Percentiles rank a stretch among this genome's conserved stretches.
Evolutionary conservation across 2,888 invertebrate species (phyloP).

Genomic region (Polyommatus iphigenia): DNA sequence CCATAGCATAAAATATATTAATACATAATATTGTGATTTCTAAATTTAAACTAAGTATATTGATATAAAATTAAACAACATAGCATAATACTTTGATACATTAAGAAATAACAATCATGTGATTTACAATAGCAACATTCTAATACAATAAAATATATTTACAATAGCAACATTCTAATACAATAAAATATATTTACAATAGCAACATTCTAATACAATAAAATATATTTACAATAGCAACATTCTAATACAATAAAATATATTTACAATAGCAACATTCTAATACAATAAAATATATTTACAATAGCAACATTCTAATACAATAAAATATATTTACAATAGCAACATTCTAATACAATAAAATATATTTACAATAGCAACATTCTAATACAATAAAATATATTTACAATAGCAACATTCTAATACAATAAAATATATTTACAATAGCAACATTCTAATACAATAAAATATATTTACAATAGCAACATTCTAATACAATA

Average conservation of each 20-base stretch:
- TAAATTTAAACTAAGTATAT: neutral
- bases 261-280: neutral
- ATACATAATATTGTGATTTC: neutral
- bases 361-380: neutral
- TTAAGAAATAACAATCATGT: neutral
- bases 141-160: neutral
- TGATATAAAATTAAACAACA: neutral
- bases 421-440: neutral
- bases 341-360: neutral
- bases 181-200: neutral
- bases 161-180: neutral
- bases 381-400: neutral
- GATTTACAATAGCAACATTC: neutral
- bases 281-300: neutral
- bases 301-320: neutral
- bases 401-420: neutral
- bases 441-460: neutral
- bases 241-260: neutral
- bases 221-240: neutral
- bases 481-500: neutral
- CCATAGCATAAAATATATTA: neutral
- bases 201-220: neutral
- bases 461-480: neutral
- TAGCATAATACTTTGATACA: neutral
- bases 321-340: neutral